phyloP scores from a whole-genome alignment of 2,113 vertebrate genomes.

The pig (Sus scrofa) region DNA sequence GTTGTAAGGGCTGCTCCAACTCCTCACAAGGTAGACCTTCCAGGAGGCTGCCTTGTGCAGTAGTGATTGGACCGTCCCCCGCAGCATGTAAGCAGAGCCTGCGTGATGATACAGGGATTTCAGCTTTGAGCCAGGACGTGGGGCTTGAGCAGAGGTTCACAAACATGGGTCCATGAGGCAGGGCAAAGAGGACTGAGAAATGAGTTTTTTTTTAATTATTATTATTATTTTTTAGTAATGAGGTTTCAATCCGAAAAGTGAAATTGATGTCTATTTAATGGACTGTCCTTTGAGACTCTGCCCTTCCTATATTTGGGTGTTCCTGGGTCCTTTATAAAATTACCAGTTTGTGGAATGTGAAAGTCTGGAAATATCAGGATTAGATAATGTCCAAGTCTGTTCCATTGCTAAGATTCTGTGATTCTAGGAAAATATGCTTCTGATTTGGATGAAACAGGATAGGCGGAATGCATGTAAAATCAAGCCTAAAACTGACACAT shows the following conservation, averaged over 20 bases:
- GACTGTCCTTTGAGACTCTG: neutral
- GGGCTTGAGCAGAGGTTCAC: neutral
- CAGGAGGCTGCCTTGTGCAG: rapidly evolving
- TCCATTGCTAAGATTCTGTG: conserved; percentile 30
- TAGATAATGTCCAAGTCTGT: neutral
- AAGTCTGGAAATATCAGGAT: neutral
- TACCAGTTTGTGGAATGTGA: neutral
- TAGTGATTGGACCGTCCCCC: neutral
- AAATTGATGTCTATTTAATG: neutral
- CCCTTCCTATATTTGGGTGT: neutral
- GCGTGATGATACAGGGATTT: neutral
- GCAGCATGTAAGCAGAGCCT: neutral
- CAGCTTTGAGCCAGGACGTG: neutral
- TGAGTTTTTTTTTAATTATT: too few relatives aligned
- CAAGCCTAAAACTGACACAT: conserved; percentile 40
- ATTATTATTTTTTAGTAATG: too few relatives aligned
- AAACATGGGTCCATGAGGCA: neutral
- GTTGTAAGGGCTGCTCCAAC: neutral
- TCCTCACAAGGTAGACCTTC: neutral
- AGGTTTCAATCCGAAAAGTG: neutral
- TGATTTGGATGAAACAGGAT: conserved; percentile 72
- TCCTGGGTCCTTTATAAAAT: neutral
- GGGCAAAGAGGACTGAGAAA: neutral
- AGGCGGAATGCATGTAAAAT: neutral
- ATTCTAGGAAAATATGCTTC: conserved; percentile 71